Evolutionary conservation across 2,888 invertebrate species (phyloP), one percentile per base, ranked within the genome.

Genomic region (Mesoligia furuncula): DNA sequence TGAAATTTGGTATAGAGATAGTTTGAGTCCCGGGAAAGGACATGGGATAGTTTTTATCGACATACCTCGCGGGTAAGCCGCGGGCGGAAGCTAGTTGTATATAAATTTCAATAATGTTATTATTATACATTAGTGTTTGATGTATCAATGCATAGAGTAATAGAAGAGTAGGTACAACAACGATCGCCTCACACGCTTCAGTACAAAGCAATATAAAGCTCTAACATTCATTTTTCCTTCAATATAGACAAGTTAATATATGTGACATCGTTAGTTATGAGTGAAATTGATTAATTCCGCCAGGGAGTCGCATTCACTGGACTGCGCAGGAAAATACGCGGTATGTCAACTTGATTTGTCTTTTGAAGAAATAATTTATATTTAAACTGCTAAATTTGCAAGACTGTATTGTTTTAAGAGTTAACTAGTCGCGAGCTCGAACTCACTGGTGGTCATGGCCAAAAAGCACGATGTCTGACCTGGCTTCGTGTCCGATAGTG

Each of bases 281-380:
- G 90, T 91, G 90, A 89, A 93, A 92, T 92, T 93, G 92, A 94
- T 94, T 93, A 93, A 93, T 93, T 93, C 90, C 85, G 85, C 79
- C 77, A 82, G 77, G 69, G 81, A 82, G 72, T 73, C 74, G 65
- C 76, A 67, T 85, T 80, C 51, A 77, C 27, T 42, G 36, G 59
- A 68, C 77, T 64, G 8, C 1, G 6, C 75, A 85, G 74, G 65
- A 65, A 78, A 66, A 70, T 66, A 39, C 1, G 27, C 74, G 24
- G 85, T 77, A 85, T 65, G 17, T 42, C 79, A 42, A 85, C 75
- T 79, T 75, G 20, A 24, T 62, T 54, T 27, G 61, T 73, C 42
- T 66, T 42, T 39, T 15, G 31, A 11, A 36, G 3, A 17, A 27
- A 13, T 20, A 0, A 3, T 20, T 70, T 31, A 54, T 39, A 2